Base-by-base conservation (phyloP, 2,888 invertebrate species). In the Stenotaenia linearis region DNA sequence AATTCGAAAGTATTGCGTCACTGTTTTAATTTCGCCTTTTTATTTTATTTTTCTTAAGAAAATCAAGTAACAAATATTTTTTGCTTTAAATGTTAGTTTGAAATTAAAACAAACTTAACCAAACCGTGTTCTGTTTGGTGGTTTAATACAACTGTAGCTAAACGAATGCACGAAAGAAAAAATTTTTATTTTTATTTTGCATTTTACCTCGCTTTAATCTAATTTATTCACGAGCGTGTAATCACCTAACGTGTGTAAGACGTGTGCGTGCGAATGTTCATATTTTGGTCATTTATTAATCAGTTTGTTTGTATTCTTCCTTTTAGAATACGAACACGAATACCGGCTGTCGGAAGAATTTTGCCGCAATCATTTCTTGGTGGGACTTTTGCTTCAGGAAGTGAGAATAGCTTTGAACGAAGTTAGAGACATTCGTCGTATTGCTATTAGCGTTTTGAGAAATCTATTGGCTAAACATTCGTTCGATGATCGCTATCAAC, bases 401-500 rank as follows among this genome's bases (percentile, higher is more conserved):
- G 91, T 97, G 7, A 92, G 93, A 85, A 90, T 91, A 78, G 93
- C 97, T 0, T 89, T 98, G 6, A 92, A 93, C 82, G 96, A 97
- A 86, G 91, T 94, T 23, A 90, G 92, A 0, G 92, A 93, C 81
- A 92, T 95, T 82, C 90, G 97, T 0, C 92, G 92, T 81, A 89
- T 91, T 76, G 95, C 96, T 0, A 89, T 98, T 81, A 88, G 89
- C 45, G 92, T 94, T 15, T 88, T 98, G 25, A 90, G 96, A 80
- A 94, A 96, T 86, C 88, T 97, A 81, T 87, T 98, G 83, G 95
- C 95, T 9, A 98, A 98, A 86, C 98, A 98, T 86, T 94, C 97
- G 84, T 90, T 95, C 84, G 98, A 98, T 86, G 94, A 95, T 85
- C 89, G 98, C 80, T 96, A 96, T 86, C 91, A 92, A 83, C 91